phyloP scores from a whole-genome alignment of 2,113 vertebrate genomes.

The Myrmecobius fasciatus region DNA sequence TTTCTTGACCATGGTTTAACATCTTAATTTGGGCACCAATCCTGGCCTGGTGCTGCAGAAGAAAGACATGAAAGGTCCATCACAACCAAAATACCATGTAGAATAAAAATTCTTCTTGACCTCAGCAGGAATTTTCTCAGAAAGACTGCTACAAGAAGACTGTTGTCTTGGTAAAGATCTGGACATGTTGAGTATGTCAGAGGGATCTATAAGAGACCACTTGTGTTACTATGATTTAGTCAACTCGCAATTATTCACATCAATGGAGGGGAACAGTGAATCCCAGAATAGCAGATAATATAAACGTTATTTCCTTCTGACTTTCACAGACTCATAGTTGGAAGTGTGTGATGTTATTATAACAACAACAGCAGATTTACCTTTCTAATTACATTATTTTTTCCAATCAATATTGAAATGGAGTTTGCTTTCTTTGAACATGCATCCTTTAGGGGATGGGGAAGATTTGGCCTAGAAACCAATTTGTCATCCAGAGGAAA shows the following conservation, averaged over 20 bases:
- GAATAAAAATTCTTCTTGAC: background rate
- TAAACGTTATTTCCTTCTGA: conserved; percentile 17
- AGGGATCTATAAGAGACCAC: background rate
- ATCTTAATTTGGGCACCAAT: background rate
- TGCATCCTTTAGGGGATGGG: background rate
- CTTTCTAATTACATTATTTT: conserved; percentile 23
- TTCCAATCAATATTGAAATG: conserved; percentile 43
- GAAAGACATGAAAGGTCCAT: background rate
- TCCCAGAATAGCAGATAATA: background rate
- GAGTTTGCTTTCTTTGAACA: conserved; percentile 30
- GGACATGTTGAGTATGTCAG: background rate
- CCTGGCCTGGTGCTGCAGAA: background rate
- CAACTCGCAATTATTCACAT: background rate
- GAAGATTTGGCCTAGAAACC: background rate
- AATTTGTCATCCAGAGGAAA: conserved; percentile 5
- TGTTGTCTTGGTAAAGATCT: background rate
- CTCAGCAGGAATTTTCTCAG: background rate
- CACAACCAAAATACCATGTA: background rate
- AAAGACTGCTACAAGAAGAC: background rate
- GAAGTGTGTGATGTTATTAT: background rate
- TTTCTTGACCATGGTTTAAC: background rate
- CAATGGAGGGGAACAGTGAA: background rate
- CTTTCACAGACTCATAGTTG: conserved; percentile 2
- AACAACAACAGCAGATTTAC: conserved; percentile 6
- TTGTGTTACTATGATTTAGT: background rate